Evolutionary conservation across 2,113 vertebrate species (phyloP).

Genomic region (Colinus virginianus): DNA sequence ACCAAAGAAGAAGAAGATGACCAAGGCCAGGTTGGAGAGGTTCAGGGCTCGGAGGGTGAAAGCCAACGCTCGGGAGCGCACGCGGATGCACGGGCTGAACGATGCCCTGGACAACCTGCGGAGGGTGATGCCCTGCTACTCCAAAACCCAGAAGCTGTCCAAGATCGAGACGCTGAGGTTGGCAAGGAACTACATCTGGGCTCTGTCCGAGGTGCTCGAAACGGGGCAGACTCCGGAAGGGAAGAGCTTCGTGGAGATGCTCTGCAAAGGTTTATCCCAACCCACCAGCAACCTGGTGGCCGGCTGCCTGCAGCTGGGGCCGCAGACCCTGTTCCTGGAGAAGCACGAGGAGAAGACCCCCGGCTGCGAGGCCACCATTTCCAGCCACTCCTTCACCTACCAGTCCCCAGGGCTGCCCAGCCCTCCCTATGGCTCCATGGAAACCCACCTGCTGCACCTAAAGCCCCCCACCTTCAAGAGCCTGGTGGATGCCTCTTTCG

Average conservation of each 20-base stretch:
- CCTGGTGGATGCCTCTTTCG: slow-evolving; percentile 79
- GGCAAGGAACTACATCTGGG: slow-evolving; percentile 98
- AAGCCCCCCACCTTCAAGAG: slow-evolving; percentile 86
- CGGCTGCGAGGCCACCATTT: slow-evolving; percentile 59
- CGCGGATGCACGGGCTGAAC: slow-evolving; percentile 94
- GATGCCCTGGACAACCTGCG: slow-evolving; percentile 93
- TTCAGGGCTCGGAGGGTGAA: slow-evolving; percentile 91
- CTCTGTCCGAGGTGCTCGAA: slow-evolving; percentile 94
- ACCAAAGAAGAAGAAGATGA: slow-evolving; percentile 99
- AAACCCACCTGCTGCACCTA: slow-evolving; percentile 90
- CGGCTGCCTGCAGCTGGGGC: slow-evolving; percentile 91
- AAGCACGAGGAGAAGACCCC: slow-evolving; percentile 87
- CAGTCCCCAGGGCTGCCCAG: slow-evolving; percentile 94
- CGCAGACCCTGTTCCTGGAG: slow-evolving; percentile 81
- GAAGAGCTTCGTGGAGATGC: slow-evolving; percentile 93
- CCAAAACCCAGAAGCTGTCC: slow-evolving; percentile 96
- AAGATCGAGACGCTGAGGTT: slow-evolving; percentile 96
- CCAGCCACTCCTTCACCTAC: slow-evolving; percentile 83
- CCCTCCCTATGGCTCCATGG: slow-evolving; percentile 93
- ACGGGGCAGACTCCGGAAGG: slow-evolving; percentile 90
- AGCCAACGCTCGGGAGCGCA: slow-evolving; percentile 94
- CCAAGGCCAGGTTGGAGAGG: slow-evolving; percentile 92
- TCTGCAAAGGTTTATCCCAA: slow-evolving; percentile 97
- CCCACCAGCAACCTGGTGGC: slow-evolving; percentile 97
- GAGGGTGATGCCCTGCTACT: slow-evolving; percentile 97